Evolutionary conservation across 1,140 invertebrate genomes (phyloP).

Genomic region (Andrena cerasifolii): DNA sequence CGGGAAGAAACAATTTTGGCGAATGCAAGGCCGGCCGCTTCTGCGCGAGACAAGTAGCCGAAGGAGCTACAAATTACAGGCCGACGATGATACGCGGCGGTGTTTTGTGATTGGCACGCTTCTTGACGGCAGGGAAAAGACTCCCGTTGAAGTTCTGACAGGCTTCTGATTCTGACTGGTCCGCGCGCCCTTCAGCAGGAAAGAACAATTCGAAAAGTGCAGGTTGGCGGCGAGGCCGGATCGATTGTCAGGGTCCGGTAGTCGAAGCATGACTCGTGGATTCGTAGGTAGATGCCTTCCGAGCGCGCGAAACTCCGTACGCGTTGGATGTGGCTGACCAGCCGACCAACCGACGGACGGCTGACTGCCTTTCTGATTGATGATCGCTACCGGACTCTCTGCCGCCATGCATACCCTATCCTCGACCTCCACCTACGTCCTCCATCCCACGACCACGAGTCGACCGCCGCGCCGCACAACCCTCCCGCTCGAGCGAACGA

Average conservation of each 20-base stretch:
- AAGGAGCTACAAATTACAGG: too few species aligned
- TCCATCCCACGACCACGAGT: conserved; percentile 52
- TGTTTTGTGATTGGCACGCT: too few species aligned
- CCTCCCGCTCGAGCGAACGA: conserved; percentile 44
- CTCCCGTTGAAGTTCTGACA: too few species aligned
- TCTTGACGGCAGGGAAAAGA: too few species aligned
- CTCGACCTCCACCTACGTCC: conserved; percentile 67
- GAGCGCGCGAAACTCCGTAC: conserved; percentile 66
- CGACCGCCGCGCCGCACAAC: conserved; percentile 25
- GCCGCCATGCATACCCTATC: conserved; percentile 76
- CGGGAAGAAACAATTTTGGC: too few species aligned
- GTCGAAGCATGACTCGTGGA: conserved; percentile 68
- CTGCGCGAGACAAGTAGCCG: too few species aligned
- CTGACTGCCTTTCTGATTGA: conserved; percentile 81
- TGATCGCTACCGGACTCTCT: conserved; percentile 80
- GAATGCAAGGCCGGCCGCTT: too few species aligned
- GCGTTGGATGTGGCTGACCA: conserved; percentile 69
- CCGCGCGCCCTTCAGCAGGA: not conserved
- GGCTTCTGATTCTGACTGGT: not conserved
- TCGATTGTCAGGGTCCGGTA: conserved; percentile 64
- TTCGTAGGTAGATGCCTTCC: conserved; percentile 65
- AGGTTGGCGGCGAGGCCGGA: conserved; percentile 48
- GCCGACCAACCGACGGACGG: conserved; percentile 78
- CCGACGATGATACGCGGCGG: too few species aligned
- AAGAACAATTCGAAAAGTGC: conserved; percentile 51